Conservation (phyloP, 2,797 vertebrate species). For the Sebastes hubbsi region DNA sequence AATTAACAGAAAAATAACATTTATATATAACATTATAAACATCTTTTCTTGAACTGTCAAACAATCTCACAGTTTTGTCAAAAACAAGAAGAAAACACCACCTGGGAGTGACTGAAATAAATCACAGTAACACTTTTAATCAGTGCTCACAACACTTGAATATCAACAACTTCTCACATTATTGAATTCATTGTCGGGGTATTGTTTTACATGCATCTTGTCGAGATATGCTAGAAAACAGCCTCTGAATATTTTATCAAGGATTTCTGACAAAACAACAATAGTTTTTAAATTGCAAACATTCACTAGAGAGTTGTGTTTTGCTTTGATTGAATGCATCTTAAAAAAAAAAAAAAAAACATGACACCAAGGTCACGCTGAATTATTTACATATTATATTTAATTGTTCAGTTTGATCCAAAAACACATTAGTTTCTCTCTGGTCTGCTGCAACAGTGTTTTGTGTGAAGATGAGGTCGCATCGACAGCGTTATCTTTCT, state of each 20-base stretch:
- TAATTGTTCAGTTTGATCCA: not conserved
- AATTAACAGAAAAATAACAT: not conserved
- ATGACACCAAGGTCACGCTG: not conserved
- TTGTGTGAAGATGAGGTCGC: conserved; percentile 28
- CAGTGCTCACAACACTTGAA: not conserved
- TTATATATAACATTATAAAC: not conserved
- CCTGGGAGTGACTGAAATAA: too few relatives aligned
- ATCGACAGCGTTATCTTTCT: conserved; percentile 62
- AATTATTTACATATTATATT: not conserved
- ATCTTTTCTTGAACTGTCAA: not conserved
- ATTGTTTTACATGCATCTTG: not conserved
- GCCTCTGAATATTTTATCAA: not conserved
- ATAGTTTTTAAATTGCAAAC: not conserved
- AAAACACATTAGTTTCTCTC: not conserved
- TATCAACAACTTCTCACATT: not conserved
- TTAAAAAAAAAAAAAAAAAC: not conserved
- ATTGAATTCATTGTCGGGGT: not conserved
- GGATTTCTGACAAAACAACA: not conserved
- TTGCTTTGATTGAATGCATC: not conserved
- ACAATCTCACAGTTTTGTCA: not conserved
- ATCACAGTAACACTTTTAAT: not conserved
- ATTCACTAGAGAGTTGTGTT: not conserved
- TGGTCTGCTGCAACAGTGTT: not conserved
- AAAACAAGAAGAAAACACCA: not conserved
- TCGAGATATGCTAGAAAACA: not conserved